Conservation (phyloP, 2,113 vertebrate genomes). For the Pyxicephalus adspersus region DNA sequence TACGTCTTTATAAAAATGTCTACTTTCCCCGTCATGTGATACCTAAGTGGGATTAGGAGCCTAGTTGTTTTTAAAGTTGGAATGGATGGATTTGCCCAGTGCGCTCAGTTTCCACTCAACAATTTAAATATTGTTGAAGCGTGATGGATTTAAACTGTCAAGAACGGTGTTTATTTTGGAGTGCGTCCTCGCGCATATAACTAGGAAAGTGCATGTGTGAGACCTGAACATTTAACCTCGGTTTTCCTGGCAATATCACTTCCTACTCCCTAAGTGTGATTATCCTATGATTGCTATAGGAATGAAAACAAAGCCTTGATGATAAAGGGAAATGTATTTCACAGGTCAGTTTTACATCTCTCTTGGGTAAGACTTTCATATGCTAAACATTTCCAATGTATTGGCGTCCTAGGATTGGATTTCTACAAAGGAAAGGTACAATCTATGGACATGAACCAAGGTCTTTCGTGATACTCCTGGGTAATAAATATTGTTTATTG, state of each 20-base stretch:
- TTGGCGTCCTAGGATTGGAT: slow-evolving; percentile 7
- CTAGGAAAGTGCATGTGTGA: slow-evolving; percentile 65
- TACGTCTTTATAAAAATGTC: neutral
- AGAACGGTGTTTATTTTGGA: slow-evolving; percentile 74
- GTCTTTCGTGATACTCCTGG: slow-evolving; percentile 11
- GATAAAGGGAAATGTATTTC: slow-evolving; percentile 42
- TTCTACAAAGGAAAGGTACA: slow-evolving; percentile 21
- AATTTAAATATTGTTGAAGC: slow-evolving; percentile 72
- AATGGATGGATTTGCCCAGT: slow-evolving; percentile 70
- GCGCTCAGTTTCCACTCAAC: slow-evolving; percentile 67
- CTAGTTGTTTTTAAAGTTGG: slow-evolving; percentile 69
- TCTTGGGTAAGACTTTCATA: slow-evolving; percentile 22
- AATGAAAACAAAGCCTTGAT: slow-evolving; percentile 54
- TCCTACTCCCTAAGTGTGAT: slow-evolving; percentile 67
- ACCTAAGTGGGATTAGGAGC: slow-evolving; percentile 66
- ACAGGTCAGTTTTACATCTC: slow-evolving; percentile 34
- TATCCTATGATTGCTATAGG: slow-evolving; percentile 61
- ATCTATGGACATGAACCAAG: slow-evolving; percentile 19
- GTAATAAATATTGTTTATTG: slow-evolving; percentile 39
- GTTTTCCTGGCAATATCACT: slow-evolving; percentile 66
- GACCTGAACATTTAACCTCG: slow-evolving; percentile 70
- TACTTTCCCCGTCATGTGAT: slow-evolving; percentile 65
- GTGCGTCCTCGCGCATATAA: slow-evolving; percentile 57
- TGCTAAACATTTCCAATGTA: slow-evolving; percentile 15
- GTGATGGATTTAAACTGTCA: slow-evolving; percentile 71